Percentiles rank a stretch among this genome's conserved stretches.
Conservation (phyloP, 2,113 vertebrate genomes). For the Gasterosteus aculeatus region DNA sequence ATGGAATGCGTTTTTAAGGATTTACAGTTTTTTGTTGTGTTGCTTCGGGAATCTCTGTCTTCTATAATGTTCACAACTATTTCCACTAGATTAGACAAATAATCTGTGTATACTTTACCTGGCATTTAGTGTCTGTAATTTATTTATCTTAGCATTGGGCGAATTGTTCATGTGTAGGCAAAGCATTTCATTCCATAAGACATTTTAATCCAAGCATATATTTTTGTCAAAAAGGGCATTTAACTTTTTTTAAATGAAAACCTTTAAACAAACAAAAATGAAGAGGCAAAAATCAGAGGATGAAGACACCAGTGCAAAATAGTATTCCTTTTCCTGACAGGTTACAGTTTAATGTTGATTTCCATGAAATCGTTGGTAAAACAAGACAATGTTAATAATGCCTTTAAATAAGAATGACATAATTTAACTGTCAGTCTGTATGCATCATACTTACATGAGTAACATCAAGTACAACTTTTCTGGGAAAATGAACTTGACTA, state of each 20-base stretch:
- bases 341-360: conserved; percentile 72
- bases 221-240: conserved; percentile 21
- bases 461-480: conserved; percentile 43
- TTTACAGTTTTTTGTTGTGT: conserved; percentile 45
- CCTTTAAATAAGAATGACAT: conserved; percentile 27
- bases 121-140: conserved; percentile 26
- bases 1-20: conserved; percentile 56
- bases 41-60: conserved; percentile 50
- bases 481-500: conserved; percentile 58
- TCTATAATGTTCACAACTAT: conserved; percentile 24
- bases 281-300: background rate
- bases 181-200: conserved; percentile 15
- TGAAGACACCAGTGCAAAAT: background rate
- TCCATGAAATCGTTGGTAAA: conserved; percentile 80
- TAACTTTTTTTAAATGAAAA: conserved; percentile 21
- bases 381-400: conserved; percentile 53
- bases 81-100: conserved; percentile 50
- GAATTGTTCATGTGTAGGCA: background rate
- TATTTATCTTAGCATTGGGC: background rate
- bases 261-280: background rate
- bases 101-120: conserved; percentile 14
- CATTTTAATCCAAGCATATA: conserved; percentile 18
- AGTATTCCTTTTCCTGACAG: conserved; percentile 23
- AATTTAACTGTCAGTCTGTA: conserved; percentile 41
- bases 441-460: conserved; percentile 47